Conservation (phyloP, 2,888 invertebrate species). For the Celastrina argiolus region DNA sequence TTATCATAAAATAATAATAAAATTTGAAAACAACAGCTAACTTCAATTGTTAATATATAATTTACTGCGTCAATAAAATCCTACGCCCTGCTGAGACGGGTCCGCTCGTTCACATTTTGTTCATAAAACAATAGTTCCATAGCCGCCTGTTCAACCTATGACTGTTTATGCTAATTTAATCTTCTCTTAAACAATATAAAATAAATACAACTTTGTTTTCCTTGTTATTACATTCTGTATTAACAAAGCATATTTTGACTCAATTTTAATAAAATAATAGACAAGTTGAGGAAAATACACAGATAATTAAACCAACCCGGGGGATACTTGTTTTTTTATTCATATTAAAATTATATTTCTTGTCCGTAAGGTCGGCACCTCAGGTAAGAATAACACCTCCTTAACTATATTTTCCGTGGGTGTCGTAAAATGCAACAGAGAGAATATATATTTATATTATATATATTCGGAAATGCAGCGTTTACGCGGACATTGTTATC, state of each 20-base stretch:
- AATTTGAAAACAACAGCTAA: conserved; percentile 15
- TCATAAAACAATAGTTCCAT: conserved; percentile 14
- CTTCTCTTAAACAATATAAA: not conserved
- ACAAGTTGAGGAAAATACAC: no score
- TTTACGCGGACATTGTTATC: no score
- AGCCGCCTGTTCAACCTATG: not conserved
- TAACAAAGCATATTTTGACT: not conserved
- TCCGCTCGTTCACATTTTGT: not conserved
- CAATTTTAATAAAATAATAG: no score
- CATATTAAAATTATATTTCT: no score
- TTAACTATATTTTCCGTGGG: no score
- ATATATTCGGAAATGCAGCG: no score
- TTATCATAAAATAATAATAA: conserved; percentile 17
- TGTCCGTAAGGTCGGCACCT: no score
- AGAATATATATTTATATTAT: no score
- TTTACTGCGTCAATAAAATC: conserved; percentile 15
- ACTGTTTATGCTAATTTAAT: conserved; percentile 5
- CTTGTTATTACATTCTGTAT: not conserved
- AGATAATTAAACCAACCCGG: no score
- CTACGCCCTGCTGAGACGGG: not conserved
- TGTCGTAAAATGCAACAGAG: no score
- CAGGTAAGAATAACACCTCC: no score
- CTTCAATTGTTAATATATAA: conserved; percentile 11
- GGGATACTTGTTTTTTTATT: no score
- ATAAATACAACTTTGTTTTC: not conserved